Conservation (phyloP, 2,113 vertebrate species). For the Corydoras maculifer region DNA sequence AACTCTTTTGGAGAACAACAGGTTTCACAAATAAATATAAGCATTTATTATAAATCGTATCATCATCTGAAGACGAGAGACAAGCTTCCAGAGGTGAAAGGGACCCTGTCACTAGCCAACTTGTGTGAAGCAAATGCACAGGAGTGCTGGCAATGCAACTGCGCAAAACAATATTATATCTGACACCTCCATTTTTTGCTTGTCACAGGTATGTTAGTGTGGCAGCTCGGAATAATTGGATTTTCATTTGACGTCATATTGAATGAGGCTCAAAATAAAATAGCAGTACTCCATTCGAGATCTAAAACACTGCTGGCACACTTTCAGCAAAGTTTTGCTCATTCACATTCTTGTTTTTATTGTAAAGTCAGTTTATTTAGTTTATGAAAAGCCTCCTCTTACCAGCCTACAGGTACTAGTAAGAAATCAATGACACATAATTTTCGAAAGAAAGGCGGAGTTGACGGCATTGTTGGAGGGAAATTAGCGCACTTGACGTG, state of each 20-base stretch:
- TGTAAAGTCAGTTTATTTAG: neutral
- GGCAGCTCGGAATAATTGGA: slow-evolving; percentile 42
- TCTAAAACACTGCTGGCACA: slow-evolving; percentile 18
- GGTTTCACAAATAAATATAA: slow-evolving; percentile 11
- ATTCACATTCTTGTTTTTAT: slow-evolving; percentile 2
- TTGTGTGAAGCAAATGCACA: slow-evolving; percentile 26
- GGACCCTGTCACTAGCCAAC: slow-evolving; percentile 23
- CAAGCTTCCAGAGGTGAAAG: slow-evolving; percentile 7
- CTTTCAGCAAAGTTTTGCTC: slow-evolving; percentile 12
- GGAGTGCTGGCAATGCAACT: slow-evolving; percentile 17
- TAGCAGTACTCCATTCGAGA: neutral
- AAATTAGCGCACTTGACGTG: too few relatives aligned
- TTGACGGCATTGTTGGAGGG: too few relatives aligned
- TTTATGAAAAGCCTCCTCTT: too few relatives aligned
- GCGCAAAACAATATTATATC: slow-evolving; percentile 31
- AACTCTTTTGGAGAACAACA: slow-evolving; percentile 18
- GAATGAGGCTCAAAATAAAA: slow-evolving; percentile 22
- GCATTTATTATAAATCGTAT: slow-evolving; percentile 28
- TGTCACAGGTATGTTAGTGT: slow-evolving; percentile 36
- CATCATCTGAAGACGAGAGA: slow-evolving; percentile 26
- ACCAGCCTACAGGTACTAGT: too few relatives aligned
- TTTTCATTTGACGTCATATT: slow-evolving; percentile 31
- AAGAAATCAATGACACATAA: too few relatives aligned
- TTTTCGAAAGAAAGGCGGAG: too few relatives aligned
- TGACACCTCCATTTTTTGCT: slow-evolving; percentile 33